Evolutionary conservation across 2,113 vertebrate species (phyloP).

Genomic region (Tyrannus savana): DNA sequence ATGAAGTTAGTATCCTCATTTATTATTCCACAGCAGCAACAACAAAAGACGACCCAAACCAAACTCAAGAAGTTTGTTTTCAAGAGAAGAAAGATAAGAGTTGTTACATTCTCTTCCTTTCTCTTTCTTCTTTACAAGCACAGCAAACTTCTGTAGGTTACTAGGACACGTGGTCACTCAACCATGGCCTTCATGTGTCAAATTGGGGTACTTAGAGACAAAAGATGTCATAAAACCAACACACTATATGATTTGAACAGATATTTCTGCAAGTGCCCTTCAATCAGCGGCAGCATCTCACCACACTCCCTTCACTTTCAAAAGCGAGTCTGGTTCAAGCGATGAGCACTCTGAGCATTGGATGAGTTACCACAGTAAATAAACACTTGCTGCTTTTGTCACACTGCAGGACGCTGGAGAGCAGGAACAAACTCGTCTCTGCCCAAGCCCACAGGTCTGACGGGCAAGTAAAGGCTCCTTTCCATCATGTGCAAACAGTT

Average conservation of each 20-base stretch:
- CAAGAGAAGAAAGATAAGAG: neutral
- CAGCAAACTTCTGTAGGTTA: neutral
- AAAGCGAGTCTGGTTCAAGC: rapidly evolving
- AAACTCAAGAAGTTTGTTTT: neutral
- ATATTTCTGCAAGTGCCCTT: neutral
- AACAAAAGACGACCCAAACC: neutral
- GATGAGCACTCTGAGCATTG: neutral
- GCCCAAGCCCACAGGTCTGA: neutral
- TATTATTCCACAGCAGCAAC: neutral
- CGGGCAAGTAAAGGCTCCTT: neutral
- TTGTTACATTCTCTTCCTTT: neutral
- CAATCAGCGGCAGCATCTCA: neutral
- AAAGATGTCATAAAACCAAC: neutral
- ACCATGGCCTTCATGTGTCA: rapidly evolving
- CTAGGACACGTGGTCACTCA: neutral
- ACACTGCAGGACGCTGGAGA: neutral
- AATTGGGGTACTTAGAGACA: neutral
- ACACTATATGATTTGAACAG: neutral
- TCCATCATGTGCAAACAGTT: neutral
- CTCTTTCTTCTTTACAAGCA: neutral
- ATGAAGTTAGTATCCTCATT: neutral
- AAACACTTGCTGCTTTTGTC: neutral
- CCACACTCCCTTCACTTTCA: neutral
- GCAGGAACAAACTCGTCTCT: neutral
- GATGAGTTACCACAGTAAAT: neutral